A percentile compares a stretch with the other conserved stretches of the same genome.
Conservation (phyloP, 2,888 invertebrate species). For the Hypselothyrea guttata region DNA sequence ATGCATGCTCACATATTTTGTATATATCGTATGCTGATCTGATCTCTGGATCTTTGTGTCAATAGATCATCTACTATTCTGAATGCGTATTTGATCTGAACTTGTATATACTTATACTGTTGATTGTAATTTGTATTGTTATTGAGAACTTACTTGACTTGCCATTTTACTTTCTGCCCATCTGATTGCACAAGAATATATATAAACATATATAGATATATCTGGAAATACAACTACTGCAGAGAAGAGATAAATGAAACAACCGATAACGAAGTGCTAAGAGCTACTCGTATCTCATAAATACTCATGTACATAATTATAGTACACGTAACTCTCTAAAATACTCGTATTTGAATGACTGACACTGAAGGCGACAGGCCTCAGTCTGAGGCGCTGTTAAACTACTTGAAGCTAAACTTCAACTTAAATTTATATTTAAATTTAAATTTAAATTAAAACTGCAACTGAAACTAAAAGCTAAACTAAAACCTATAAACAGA, state of each 20-base stretch:
- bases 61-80: no score
- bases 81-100: no score
- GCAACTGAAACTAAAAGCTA: no score
- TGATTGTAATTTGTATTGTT: slow-evolving; percentile 37
- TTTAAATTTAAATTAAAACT: slow-evolving; percentile 23
- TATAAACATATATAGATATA: slow-evolving; percentile 23
- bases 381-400: slow-evolving; percentile 21
- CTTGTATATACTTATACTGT: slow-evolving; percentile 16
- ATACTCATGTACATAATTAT: slow-evolving; percentile 22
- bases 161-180: slow-evolving; percentile 81
- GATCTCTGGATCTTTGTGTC: no score
- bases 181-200: slow-evolving; percentile 73
- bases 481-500: slow-evolving; percentile 39
- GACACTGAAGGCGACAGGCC: slow-evolving; percentile 79
- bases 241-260: slow-evolving; percentile 25
- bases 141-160: slow-evolving; percentile 57
- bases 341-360: slow-evolving; percentile 80
- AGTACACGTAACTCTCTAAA: slow-evolving; percentile 29
- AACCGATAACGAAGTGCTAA: slow-evolving; percentile 10
- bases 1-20: slow-evolving; percentile 33
- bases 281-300: slow-evolving; percentile 16
- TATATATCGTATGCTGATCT: slow-evolving; percentile 5
- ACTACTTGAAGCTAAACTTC: slow-evolving; percentile 37
- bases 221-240: slow-evolving; percentile 52
- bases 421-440: slow-evolving; percentile 33